Evolutionary conservation across 1,140 invertebrate genomes (phyloP).

Genomic region (Heliothis virescens): DNA sequence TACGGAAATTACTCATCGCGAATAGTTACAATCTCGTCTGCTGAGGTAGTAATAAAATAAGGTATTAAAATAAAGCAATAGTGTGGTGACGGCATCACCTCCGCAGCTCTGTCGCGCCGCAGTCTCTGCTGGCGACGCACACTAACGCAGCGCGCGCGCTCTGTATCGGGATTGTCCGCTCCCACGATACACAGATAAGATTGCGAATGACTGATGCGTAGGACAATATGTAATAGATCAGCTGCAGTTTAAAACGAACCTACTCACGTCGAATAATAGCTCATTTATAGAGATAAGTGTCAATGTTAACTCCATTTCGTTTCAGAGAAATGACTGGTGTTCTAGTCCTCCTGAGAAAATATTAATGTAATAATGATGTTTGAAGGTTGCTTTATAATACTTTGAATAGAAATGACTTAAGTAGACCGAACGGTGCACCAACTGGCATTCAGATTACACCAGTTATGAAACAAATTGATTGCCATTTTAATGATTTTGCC

Average conservation of each 20-base stretch:
- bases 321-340: slow-evolving; percentile 63
- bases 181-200: slow-evolving; percentile 84
- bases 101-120: not conserved
- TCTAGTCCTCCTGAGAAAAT: slow-evolving; percentile 58
- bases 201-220: slow-evolving; percentile 82
- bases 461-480: not conserved
- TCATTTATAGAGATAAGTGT: slow-evolving; percentile 81
- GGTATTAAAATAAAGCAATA: slow-evolving; percentile 53
- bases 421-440: not conserved
- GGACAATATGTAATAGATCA: slow-evolving; percentile 84
- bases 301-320: slow-evolving; percentile 61
- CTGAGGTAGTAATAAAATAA: slow-evolving; percentile 50
- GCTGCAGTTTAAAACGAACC: slow-evolving; percentile 72
- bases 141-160: slow-evolving; percentile 64
- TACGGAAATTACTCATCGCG: slow-evolving; percentile 36
- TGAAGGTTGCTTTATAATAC: slow-evolving; percentile 6
- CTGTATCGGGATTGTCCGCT: slow-evolving; percentile 70
- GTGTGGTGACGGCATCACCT: slow-evolving; percentile 46
- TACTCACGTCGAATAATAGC: slow-evolving; percentile 71
- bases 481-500: too few relatives aligned
- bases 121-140: slow-evolving; percentile 50
- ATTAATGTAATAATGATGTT: slow-evolving; percentile 52
- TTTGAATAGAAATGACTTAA: not conserved
- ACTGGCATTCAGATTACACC: not conserved
- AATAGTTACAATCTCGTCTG: slow-evolving; percentile 42